These are phyloP conservation scores for Leiothrix lutea DNA, from an alignment of 2,113 vertebrate species.

Conservation along the genomic window DNA sequence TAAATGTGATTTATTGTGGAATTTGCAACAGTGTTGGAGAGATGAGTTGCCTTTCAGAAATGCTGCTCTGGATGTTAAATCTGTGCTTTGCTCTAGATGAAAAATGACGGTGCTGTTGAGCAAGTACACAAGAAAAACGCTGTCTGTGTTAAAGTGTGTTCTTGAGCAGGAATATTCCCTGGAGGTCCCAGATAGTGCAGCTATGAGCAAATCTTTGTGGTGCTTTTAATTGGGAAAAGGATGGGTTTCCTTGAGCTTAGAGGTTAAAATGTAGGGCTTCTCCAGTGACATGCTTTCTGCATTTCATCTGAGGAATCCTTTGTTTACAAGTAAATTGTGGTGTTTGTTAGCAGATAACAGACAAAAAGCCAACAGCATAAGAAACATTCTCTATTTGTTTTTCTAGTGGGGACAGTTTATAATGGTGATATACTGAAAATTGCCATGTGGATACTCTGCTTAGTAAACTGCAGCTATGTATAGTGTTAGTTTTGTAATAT, in stretches of 20 bases:
- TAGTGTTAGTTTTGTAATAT: background rate
- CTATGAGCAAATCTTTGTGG: background rate
- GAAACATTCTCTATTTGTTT: background rate
- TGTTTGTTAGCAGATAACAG: background rate
- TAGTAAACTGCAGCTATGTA: background rate
- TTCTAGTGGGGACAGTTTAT: background rate
- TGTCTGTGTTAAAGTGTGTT: background rate
- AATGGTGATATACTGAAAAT: background rate
- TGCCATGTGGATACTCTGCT: background rate
- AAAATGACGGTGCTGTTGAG: background rate
- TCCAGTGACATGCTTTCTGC: background rate
- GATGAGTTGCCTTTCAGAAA: slow-evolving; percentile 33
- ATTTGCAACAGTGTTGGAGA: slow-evolving; percentile 1
- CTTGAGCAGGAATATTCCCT: background rate
- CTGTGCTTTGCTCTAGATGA: background rate
- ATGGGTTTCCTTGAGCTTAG: background rate
- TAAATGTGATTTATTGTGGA: slow-evolving; percentile 19
- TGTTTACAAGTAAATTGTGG: background rate
- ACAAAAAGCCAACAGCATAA: background rate
- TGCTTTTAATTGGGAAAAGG: background rate
- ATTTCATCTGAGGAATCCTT: background rate
- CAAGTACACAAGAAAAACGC: background rate
- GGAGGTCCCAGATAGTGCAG: background rate
- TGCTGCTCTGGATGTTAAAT: background rate
- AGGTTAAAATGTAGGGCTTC: background rate